Evolutionary conservation across 2,888 invertebrate genomes (phyloP), one percentile per base, ranked within the genome.

Genomic region (Rhagophthalmus giganteus): DNA sequence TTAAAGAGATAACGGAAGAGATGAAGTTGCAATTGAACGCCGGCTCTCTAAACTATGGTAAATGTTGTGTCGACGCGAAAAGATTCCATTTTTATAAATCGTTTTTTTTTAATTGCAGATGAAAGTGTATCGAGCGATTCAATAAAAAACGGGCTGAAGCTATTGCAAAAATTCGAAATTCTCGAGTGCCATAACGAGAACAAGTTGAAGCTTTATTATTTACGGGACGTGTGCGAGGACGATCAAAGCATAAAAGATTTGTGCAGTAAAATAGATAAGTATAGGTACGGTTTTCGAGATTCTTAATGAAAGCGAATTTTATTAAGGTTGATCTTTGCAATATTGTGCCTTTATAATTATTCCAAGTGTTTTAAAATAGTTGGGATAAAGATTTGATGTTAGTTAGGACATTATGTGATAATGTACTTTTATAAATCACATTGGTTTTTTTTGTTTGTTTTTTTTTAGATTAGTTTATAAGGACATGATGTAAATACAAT

Each of bases 41-140:
- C 63, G 84, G 81, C 58, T 72, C 71, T 64, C 79, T 85, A 60
- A 71, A 70, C 37, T 88, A 84, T 70, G 85, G 88, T 88, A 67
- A 76, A 74, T 9, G 20, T 28, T 47, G n/a, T n/a, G n/a, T n/a
- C n/a, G n/a, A n/a, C n/a, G n/a, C n/a, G n/a, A n/a, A n/a, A n/a
- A n/a, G n/a, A n/a, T n/a, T n/a, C n/a, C n/a, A n/a, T n/a, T n/a
- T n/a, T n/a, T n/a, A n/a, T n/a, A n/a, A n/a, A n/a, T n/a, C n/a
- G n/a, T n/a, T n/a, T n/a, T n/a, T n/a, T n/a, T n/a, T n/a, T n/a
- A n/a, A 58, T 74, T 77, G 2, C 75, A 94, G 94, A 87, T 59
- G 94, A 95, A 75, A 90, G 93, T 66, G 83, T 93, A 37, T 90
- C 91, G 4, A 85, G 89, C 5, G 94, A 94, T 71, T 87, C 90